Evolutionary conservation across 2,113 vertebrate species (phyloP).

Genomic region (Calidris pugnax): DNA sequence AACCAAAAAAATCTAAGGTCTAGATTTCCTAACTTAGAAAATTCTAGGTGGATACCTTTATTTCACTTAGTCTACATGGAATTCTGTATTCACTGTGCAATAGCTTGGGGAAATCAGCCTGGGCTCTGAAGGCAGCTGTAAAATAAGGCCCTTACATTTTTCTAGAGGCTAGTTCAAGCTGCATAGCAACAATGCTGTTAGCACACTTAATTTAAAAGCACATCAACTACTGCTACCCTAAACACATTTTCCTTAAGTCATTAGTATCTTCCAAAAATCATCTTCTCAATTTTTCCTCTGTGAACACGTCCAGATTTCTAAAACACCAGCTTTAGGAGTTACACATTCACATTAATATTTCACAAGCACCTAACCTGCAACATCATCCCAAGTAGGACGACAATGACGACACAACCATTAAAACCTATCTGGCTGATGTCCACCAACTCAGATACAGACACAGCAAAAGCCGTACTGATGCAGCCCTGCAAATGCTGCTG

Average conservation of each 20-base stretch:
- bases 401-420: slow-evolving; percentile 30
- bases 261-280: neutral
- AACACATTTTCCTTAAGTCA: neutral
- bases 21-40: neutral
- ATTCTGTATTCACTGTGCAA: neutral
- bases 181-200: neutral
- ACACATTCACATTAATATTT: slow-evolving; percentile 21
- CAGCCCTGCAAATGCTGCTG: neutral
- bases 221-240: neutral
- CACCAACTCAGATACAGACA: neutral
- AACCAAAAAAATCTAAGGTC: neutral
- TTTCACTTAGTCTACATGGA: neutral
- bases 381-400: slow-evolving; percentile 45
- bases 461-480: neutral
- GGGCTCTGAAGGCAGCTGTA: neutral
- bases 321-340: neutral
- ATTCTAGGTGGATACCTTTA: too few relatives aligned
- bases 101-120: neutral
- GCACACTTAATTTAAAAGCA: neutral
- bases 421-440: slow-evolving; percentile 27
- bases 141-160: slow-evolving; percentile 1
- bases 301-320: neutral
- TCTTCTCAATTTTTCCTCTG: neutral
- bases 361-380: slow-evolving; percentile 40
- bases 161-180: neutral